phyloP scores from a whole-genome alignment of 2,888 invertebrate genomes.

The Rhagonycha lutea region DNA sequence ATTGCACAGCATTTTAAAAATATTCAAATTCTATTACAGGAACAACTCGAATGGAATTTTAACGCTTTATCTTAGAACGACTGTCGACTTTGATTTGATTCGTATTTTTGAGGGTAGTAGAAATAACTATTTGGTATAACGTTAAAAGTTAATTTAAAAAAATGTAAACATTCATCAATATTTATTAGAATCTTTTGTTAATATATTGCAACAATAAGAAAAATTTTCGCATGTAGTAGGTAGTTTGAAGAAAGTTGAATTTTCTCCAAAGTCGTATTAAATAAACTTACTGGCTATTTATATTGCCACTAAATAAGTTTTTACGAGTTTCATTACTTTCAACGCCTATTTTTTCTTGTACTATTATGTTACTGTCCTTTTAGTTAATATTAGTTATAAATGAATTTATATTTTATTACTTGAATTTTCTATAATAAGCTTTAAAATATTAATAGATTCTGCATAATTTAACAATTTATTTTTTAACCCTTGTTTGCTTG shows the following conservation, averaged over 20 bases:
- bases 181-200: not conserved
- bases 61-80: not conserved
- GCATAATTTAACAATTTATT: not conserved
- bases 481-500: not conserved
- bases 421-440: not conserved
- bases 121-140: not conserved
- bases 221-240: not conserved
- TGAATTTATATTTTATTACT: not conserved
- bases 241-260: not conserved
- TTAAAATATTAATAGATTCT: not conserved
- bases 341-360: not conserved
- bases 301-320: not conserved
- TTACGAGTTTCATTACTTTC: not conserved
- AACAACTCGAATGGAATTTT: slow-evolving; percentile 2
- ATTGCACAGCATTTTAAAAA: not conserved
- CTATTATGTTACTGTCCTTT: not conserved
- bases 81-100: not conserved
- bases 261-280: not conserved
- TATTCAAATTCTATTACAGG: slow-evolving; percentile 4
- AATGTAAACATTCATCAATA: not conserved
- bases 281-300: not conserved
- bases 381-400: not conserved
- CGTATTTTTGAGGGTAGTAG: not conserved
- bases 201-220: not conserved
- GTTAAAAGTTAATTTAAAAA: not conserved